A percentile compares a stretch with the other conserved stretches of the same genome.
Conservation (phyloP, 2,888 invertebrate genomes). For the Spatulosminthurus flaviceps region DNA sequence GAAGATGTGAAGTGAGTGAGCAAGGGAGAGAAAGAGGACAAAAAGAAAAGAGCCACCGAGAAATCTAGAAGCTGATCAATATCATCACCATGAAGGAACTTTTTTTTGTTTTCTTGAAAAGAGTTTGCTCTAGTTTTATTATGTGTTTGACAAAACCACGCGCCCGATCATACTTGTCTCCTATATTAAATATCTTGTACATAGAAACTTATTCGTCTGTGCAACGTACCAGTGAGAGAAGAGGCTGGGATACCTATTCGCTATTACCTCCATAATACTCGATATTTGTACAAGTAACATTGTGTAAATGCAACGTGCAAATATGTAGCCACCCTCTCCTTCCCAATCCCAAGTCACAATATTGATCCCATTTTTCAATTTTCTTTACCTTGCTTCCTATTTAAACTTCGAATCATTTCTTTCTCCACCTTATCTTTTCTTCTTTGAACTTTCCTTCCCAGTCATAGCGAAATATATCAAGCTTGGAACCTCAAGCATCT, state of each 20-base stretch:
- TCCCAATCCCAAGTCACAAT: conserved; percentile 29
- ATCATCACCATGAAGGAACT: background rate
- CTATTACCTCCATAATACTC: no score
- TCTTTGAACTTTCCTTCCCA: background rate
- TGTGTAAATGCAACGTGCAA: conserved; percentile 29
- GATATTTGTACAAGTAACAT: conserved; percentile 9
- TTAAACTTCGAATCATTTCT: conserved; percentile 22
- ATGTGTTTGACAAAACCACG: conserved; percentile 19
- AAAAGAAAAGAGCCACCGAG: background rate
- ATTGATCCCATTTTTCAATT: conserved; percentile 27
- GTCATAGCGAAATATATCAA: background rate
- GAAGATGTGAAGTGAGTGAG: background rate
- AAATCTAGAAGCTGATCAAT: background rate
- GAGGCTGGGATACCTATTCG: background rate
- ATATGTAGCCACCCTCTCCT: conserved; percentile 18
- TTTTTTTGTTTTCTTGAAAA: background rate
- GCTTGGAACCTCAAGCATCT: background rate
- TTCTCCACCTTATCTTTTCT: conserved; percentile 11
- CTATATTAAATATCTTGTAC: conserved; percentile 2
- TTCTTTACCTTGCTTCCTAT: background rate
- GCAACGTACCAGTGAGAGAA: background rate
- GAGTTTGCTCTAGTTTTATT: conserved; percentile 25
- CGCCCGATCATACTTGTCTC: background rate
- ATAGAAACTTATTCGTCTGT: background rate
- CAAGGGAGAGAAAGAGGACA: background rate